Conservation (phyloP, 2,888 invertebrate species). For the Drosophila emarginata region DNA sequence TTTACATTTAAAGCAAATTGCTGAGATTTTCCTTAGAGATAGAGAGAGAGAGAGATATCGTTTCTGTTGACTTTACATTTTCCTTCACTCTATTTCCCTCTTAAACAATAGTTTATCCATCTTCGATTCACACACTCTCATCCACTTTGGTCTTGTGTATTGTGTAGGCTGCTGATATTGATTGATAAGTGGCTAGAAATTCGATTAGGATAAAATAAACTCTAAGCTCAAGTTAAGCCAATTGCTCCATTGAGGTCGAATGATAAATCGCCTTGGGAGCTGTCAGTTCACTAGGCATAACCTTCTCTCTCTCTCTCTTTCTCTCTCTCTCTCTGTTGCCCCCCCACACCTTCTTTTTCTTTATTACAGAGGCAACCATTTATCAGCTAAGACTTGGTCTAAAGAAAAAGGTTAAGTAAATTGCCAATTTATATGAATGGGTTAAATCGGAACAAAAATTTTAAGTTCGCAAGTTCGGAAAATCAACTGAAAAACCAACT, state of each 20-base stretch:
- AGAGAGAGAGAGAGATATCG: not conserved
- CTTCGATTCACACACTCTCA: conserved; percentile 3
- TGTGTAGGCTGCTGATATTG: conserved; percentile 43
- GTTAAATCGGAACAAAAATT: conserved; percentile 25
- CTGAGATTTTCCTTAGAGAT: not conserved
- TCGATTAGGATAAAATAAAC: conserved; percentile 30
- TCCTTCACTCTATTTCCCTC: not conserved
- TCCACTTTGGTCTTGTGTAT: conserved; percentile 25
- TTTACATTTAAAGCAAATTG: not conserved
- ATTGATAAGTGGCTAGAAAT: conserved; percentile 60
- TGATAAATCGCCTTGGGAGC: conserved; percentile 73
- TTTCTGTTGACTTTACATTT: conserved; percentile 30
- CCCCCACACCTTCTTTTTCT: too few relatives aligned
- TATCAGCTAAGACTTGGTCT: conserved; percentile 48
- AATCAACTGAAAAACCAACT: not conserved
- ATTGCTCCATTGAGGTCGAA: conserved; percentile 17
- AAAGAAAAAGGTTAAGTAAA: conserved; percentile 41
- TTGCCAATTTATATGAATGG: conserved; percentile 29
- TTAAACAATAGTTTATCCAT: not conserved
- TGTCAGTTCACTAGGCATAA: conserved; percentile 50
- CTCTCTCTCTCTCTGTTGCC: not conserved
- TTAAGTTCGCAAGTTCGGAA: conserved; percentile 10
- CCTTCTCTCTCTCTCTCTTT: not conserved
- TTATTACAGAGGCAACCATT: conserved; percentile 50
- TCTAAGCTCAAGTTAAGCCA: conserved; percentile 11